These are phyloP conservation scores for Eueides isabella DNA, from an alignment of 1,140 invertebrate genomes.

Conservation along the genomic window DNA sequence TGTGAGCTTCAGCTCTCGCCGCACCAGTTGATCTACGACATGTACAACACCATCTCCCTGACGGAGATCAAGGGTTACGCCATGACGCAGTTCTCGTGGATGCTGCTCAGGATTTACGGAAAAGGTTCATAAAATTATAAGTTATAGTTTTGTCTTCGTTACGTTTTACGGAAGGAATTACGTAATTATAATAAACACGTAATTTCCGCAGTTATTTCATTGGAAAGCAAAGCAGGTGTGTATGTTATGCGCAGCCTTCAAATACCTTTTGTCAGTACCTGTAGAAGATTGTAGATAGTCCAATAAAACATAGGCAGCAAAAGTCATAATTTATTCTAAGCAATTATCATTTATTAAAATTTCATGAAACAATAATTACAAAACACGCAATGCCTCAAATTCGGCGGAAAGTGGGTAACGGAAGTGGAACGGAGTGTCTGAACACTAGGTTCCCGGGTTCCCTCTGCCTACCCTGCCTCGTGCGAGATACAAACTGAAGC, in stretches of 20 bases:
- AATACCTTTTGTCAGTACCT: background rate
- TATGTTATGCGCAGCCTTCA: background rate
- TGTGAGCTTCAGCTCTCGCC: constrained; percentile 89
- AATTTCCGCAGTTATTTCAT: constrained; percentile 1
- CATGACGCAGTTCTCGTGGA: constrained; percentile 95
- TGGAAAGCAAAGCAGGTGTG: background rate
- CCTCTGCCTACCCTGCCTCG: no score
- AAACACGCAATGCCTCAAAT: no score
- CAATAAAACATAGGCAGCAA: background rate
- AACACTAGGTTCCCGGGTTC: no score
- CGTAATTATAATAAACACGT: background rate
- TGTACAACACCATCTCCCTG: constrained; percentile 90
- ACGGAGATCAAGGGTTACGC: constrained; percentile 92
- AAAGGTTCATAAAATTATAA: constrained; percentile 83
- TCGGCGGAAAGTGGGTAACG: no score
- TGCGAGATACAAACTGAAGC: no score
- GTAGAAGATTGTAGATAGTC: background rate
- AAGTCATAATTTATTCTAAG: background rate
- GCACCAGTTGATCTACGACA: constrained; percentile 90
- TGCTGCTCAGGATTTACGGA: constrained; percentile 88
- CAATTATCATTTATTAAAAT: background rate
- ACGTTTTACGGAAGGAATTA: background rate
- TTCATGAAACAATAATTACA: background rate
- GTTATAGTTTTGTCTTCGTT: background rate
- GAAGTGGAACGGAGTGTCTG: no score